Evolutionary conservation across 2,113 vertebrate species (phyloP), one percentile per base, ranked within the genome.

Genomic region (Orthonyx spaldingii): DNA sequence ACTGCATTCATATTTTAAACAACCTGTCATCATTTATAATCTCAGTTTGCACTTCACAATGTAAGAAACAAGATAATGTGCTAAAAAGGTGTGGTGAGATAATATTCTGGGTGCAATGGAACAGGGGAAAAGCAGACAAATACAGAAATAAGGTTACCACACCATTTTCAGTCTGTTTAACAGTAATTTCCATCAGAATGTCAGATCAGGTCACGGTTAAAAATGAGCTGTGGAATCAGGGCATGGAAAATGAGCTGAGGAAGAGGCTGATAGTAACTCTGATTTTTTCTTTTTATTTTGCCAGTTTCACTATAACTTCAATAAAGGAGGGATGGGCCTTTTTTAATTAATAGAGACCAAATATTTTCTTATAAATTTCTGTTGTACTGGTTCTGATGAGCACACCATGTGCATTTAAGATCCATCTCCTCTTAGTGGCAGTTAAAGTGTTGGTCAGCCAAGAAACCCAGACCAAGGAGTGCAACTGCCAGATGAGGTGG

Each of bases 311-410:
- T 9, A 7, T 53, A 59, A n/a, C 10, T 61, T 64, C 42, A 53
- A 2, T 50, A 65, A 77, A 66, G 3, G 8, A 19, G 8, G 2
- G 1, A 1, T 49, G 16, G 1, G 0, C 9, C 18, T 46, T 60
- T 91, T 70, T 72, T 16, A 77, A 37, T 47, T 63, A 74, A 52
- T 7, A 39, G 20, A 33, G 4, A 42, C 9, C 17, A 35, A 47
- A 26, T 59, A n/a, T 70, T 89, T 80, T 41, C 17, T 37, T 21
- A 21, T 7, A 71, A 33, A 74, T 37, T 71, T 13, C 18, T 8
- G 3, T 32, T 64, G 14, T 21, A 27, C 57, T 19, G 20, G 42
- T 84, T 74, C 37, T 66, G 60, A 16, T 30, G n/a, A 23, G 20
- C 26, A 60, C 11, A 41, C 46, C 9, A 7, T 1, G 5, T 28